Conservation (phyloP, 2,888 invertebrate genomes). For the Malachius bipustulatus region DNA sequence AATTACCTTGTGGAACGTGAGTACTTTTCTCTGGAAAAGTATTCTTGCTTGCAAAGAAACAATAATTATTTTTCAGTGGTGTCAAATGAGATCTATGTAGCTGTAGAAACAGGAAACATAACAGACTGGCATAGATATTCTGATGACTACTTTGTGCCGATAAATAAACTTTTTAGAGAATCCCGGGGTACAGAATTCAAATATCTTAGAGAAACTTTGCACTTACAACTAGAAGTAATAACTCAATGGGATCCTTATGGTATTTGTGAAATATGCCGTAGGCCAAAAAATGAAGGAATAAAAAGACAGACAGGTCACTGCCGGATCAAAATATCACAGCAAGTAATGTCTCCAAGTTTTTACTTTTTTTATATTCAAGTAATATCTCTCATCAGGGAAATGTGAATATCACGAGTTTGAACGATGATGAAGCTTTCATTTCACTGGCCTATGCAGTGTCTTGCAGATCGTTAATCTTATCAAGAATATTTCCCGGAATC, state of each 20-base stretch:
- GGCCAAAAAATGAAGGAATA: conserved; percentile 33
- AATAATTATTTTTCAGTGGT: conserved; percentile 14
- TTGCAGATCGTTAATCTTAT: conserved; percentile 38
- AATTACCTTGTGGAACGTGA: conserved; percentile 42
- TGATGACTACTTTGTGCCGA: conserved; percentile 35
- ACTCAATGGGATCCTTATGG: conserved; percentile 45
- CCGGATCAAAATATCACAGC: conserved; percentile 34
- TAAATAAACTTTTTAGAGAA: conserved; percentile 37
- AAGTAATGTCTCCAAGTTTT: too few relatives aligned
- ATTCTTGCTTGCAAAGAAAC: too few relatives aligned
- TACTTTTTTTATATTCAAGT: too few relatives aligned
- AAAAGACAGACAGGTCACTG: conserved; percentile 40
- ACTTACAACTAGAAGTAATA: conserved; percentile 37
- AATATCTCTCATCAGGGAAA: too few relatives aligned
- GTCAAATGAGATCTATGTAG: conserved; percentile 14
- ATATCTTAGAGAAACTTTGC: conserved; percentile 33
- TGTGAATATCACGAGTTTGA: conserved; percentile 7
- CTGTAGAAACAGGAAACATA: conserved; percentile 36
- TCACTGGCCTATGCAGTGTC: conserved; percentile 31
- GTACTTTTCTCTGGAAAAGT: conserved; percentile 13
- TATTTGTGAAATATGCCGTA: conserved; percentile 40
- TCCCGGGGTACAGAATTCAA: conserved; percentile 36
- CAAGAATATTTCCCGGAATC: conserved; percentile 36
- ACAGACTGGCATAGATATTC: conserved; percentile 41
- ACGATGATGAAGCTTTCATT: conserved; percentile 19